These are phyloP conservation scores for Atta texana DNA, from an alignment of 1,140 invertebrate species.

Conservation along the genomic window DNA sequence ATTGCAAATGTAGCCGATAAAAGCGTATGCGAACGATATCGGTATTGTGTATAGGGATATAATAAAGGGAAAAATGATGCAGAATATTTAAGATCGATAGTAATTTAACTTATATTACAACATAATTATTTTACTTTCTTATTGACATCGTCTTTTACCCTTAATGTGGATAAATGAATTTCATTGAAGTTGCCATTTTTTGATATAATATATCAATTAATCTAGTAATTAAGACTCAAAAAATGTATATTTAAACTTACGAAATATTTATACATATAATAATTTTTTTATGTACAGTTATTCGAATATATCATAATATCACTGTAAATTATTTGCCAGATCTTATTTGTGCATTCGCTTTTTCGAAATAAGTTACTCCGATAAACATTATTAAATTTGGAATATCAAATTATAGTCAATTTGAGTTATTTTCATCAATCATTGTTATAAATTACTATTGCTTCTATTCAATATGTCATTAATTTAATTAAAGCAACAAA, in stretches of 20 bases:
- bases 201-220: not conserved
- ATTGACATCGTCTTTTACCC: not conserved
- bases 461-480: too few relatives aligned
- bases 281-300: not conserved
- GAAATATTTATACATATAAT: not conserved
- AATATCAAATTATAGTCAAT: too few relatives aligned
- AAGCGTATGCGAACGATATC: not conserved
- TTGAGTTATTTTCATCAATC: too few relatives aligned
- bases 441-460: too few relatives aligned
- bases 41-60: not conserved
- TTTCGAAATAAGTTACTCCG: not conserved
- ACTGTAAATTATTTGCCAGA: not conserved
- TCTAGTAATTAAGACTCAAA: not conserved
- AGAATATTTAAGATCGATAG: slow-evolving; percentile 12
- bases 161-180: not conserved
- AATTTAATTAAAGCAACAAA: too few relatives aligned
- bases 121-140: slow-evolving; percentile 8
- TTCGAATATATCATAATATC: not conserved
- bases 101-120: slow-evolving; percentile 29
- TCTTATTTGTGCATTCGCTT: not conserved
- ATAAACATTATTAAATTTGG: not conserved
- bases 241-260: not conserved
- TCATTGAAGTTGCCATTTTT: not conserved
- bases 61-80: not conserved
- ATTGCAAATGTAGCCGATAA: not conserved